Conservation (phyloP, 2,888 invertebrate genomes). For the Eurois occulta region DNA sequence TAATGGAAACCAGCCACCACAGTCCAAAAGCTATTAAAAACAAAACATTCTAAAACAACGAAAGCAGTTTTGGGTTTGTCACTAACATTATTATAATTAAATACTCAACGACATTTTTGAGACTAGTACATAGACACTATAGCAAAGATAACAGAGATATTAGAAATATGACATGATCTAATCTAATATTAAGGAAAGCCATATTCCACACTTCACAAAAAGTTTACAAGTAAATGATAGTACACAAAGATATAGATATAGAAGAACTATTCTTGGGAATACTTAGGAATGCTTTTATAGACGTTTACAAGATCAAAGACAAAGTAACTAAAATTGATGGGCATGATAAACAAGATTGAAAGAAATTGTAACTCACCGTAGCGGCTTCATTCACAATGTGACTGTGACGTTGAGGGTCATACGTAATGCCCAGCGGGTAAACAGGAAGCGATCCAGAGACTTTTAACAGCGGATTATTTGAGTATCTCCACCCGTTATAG, state of each 20-base stretch:
- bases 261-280: constrained; percentile 42
- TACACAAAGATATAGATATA: neutral
- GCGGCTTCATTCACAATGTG: constrained; percentile 72
- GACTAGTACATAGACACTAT: constrained; percentile 6
- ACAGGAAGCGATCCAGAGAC: constrained; percentile 65
- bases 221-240: constrained; percentile 4
- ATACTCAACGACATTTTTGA: constrained; percentile 22
- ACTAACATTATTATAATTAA: constrained; percentile 33
- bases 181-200: constrained; percentile 27
- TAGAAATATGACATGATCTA: constrained; percentile 26
- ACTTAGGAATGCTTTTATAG: constrained; percentile 52
- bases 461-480: constrained; percentile 77
- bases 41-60: constrained; percentile 63
- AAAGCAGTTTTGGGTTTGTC: constrained; percentile 46
- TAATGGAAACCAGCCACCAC: constrained; percentile 59
- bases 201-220: constrained; percentile 23
- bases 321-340: constrained; percentile 54
- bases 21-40: constrained; percentile 63
- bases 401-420: constrained; percentile 70
- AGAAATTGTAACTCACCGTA: constrained; percentile 56
- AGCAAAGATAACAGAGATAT: constrained; percentile 9
- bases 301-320: constrained; percentile 48
- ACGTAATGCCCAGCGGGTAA: constrained; percentile 80
- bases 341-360: constrained; percentile 55
- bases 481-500: constrained; percentile 85